Percentiles rank a stretch among this genome's conserved stretches.
phyloP scores from a whole-genome alignment of 1,140 invertebrate genomes.

The Metopolophium dirhodum region DNA sequence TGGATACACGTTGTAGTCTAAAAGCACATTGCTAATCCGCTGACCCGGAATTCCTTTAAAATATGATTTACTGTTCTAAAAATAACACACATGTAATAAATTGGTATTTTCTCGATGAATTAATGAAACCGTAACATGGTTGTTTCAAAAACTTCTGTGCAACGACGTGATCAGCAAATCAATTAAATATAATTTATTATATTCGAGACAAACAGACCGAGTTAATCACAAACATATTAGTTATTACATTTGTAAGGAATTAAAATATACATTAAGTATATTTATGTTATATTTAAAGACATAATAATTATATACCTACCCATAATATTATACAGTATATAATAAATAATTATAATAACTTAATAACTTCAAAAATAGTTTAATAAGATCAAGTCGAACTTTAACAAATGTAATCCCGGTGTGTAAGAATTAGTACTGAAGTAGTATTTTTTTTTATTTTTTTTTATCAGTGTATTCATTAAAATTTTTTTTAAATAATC shows the following conservation, averaged over 20 bases:
- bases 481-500: too few relatives aligned
- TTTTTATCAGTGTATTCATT: too few relatives aligned
- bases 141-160: conserved; percentile 9
- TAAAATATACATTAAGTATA: background rate
- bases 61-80: conserved; percentile 15
- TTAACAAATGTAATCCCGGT: too few relatives aligned
- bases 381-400: too few relatives aligned
- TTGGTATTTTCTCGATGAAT: background rate
- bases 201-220: background rate
- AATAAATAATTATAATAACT: too few relatives aligned
- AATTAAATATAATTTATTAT: conserved; percentile 21
- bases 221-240: background rate
- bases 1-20: background rate
- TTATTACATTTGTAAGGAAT: background rate
- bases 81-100: background rate
- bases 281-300: too few relatives aligned
- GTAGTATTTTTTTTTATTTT: too few relatives aligned
- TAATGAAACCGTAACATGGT: background rate
- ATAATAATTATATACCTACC: too few relatives aligned
- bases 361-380: too few relatives aligned
- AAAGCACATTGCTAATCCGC: background rate
- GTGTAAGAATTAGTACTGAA: too few relatives aligned
- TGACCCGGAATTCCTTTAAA: conserved; percentile 14
- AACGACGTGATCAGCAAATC: background rate
- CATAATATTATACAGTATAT: too few relatives aligned